Percentiles rank a stretch among this genome's conserved stretches.
Conservation (phyloP, 2,113 vertebrate species). For the Lichenostomus cassidix region DNA sequence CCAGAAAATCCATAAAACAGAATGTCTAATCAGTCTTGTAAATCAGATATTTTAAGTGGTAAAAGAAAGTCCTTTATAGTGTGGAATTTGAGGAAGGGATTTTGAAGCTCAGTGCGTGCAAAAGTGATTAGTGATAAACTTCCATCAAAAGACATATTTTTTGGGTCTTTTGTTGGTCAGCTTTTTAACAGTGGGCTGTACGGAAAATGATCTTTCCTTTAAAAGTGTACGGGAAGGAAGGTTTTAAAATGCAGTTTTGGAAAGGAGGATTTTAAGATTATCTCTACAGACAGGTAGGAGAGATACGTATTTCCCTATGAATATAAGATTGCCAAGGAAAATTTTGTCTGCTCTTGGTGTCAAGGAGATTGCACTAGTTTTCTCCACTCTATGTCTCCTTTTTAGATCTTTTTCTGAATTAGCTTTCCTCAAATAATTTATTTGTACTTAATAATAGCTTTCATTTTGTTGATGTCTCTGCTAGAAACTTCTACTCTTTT, state of each 20-base stretch:
- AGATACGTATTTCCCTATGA: not conserved
- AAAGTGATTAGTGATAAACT: not conserved
- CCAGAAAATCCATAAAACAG: not conserved
- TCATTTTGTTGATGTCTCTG: not conserved
- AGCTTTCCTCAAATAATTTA: not conserved
- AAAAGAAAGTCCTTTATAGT: not conserved
- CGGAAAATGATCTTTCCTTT: not conserved
- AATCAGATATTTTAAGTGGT: not conserved
- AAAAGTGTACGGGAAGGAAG: not conserved
- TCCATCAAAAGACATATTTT: not conserved
- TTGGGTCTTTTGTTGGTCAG: fast-evolving
- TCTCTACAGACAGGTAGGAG: not conserved
- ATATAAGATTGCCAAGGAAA: not conserved
- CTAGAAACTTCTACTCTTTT: not conserved
- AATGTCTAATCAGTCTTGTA: not conserved
- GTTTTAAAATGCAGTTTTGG: not conserved
- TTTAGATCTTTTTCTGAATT: not conserved
- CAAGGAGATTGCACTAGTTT: not conserved
- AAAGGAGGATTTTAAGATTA: not conserved
- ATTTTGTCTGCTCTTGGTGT: not conserved
- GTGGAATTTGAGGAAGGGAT: not conserved
- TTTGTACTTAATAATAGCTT: not conserved
- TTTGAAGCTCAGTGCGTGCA: not conserved
- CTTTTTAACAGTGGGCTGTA: not conserved
- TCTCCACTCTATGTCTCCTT: not conserved